Conservation (phyloP, 2,113 vertebrate species). For the Columbina picui region DNA sequence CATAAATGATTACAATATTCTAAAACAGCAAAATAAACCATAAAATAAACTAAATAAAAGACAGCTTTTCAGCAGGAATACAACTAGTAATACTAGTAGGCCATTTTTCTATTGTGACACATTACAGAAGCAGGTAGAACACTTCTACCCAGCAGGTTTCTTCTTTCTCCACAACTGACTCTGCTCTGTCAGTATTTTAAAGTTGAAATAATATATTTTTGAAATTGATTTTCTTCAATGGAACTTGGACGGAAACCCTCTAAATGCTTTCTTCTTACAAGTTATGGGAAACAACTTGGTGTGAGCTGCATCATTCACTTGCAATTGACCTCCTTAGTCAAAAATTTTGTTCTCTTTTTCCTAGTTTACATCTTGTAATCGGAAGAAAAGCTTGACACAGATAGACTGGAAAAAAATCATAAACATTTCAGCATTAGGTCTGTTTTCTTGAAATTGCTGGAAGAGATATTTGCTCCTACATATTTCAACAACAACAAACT, state of each 20-base stretch:
- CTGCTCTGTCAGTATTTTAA: not conserved
- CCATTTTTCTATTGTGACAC: not conserved
- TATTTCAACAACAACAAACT: not conserved
- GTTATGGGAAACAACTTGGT: not conserved
- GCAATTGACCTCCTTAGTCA: not conserved
- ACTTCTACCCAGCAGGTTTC: not conserved
- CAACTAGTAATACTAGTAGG: not conserved
- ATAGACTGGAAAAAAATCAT: not conserved
- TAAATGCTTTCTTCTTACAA: not conserved
- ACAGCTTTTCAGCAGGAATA: not conserved
- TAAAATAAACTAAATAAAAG: not conserved
- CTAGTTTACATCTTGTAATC: not conserved
- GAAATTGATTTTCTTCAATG: not conserved
- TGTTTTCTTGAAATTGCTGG: not conserved
- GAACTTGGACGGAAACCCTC: not conserved
- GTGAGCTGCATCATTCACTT: not conserved
- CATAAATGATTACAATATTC: not conserved
- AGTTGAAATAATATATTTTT: not conserved
- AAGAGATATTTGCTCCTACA: not conserved
- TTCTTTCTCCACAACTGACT: not conserved
- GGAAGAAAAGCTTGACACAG: not conserved
- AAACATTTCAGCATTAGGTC: not conserved
- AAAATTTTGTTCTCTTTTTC: not conserved
- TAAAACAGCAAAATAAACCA: not conserved
- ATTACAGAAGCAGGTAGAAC: not conserved